phyloP scores from a whole-genome alignment of 1,140 invertebrate genomes.

The Chironomus striatipennis region DNA sequence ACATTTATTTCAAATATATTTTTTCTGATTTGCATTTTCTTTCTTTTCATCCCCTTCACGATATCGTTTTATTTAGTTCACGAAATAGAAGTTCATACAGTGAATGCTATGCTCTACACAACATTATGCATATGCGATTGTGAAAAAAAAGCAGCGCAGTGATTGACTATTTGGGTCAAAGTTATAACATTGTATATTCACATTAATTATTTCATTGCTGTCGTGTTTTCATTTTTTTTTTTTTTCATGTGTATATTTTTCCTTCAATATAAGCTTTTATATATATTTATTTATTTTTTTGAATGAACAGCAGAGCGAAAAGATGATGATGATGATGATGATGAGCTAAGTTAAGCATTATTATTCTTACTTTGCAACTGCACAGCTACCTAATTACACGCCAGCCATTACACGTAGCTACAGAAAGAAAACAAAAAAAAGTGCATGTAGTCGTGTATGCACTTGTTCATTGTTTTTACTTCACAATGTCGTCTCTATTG shows the following conservation, averaged over 20 bases:
- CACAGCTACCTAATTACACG: constrained; percentile 6
- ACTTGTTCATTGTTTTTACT: constrained; percentile 15
- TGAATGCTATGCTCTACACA: too few species aligned
- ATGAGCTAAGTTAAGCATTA: not conserved
- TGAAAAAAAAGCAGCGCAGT: not conserved
- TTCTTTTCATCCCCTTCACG: too few species aligned
- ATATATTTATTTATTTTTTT: not conserved
- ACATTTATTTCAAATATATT: too few species aligned
- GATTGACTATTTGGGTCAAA: constrained; percentile 23
- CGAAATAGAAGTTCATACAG: too few species aligned
- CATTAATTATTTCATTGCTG: not conserved
- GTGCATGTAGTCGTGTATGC: not conserved
- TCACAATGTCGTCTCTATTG: not conserved
- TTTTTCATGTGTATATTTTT: not conserved
- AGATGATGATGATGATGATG: not conserved
- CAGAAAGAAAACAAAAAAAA: not conserved
- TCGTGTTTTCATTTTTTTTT: not conserved
- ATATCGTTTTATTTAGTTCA: too few species aligned
- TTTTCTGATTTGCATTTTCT: too few species aligned
- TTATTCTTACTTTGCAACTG: not conserved
- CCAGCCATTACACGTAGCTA: not conserved
- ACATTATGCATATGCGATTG: not conserved
- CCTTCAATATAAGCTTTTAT: too few species aligned
- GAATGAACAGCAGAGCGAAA: not conserved
- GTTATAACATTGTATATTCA: constrained; percentile 23